Conservation (phyloP, 2,113 vertebrate species). For the Daboia siamensis region DNA sequence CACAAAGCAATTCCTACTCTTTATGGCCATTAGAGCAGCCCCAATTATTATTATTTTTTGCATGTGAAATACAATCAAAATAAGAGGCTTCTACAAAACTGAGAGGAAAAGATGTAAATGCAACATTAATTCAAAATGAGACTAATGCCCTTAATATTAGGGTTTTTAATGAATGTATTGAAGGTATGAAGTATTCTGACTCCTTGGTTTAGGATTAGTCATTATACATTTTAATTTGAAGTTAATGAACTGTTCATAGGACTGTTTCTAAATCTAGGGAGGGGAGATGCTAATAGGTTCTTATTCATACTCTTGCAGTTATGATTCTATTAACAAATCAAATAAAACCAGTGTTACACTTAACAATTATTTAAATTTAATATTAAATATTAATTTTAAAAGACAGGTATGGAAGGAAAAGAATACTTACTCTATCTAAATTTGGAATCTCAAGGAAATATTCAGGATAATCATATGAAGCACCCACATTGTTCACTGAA, state of each 20-base stretch:
- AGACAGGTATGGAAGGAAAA: neutral
- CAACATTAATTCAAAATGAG: neutral
- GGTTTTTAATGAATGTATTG: neutral
- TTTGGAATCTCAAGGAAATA: slow-evolving; percentile 88
- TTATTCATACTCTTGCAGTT: neutral
- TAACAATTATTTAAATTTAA: neutral
- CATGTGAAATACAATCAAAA: neutral
- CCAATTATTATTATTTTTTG: neutral
- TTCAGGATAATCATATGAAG: slow-evolving; percentile 85
- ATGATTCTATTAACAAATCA: neutral
- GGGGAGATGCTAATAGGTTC: neutral
- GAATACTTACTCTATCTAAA: slow-evolving; percentile 82
- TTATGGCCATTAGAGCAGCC: neutral
- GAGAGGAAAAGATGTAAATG: neutral
- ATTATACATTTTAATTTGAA: neutral
- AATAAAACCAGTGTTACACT: neutral
- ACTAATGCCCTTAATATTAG: neutral
- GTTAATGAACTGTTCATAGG: neutral
- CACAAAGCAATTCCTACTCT: neutral
- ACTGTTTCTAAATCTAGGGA: neutral
- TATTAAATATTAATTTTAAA: neutral
- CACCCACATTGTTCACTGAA: slow-evolving; percentile 95
- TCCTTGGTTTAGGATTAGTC: neutral
- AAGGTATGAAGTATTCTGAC: neutral
- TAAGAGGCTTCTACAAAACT: neutral